Base-by-base conservation (phyloP, 2,888 invertebrate species). In the Leptinotarsa haldemani region DNA sequence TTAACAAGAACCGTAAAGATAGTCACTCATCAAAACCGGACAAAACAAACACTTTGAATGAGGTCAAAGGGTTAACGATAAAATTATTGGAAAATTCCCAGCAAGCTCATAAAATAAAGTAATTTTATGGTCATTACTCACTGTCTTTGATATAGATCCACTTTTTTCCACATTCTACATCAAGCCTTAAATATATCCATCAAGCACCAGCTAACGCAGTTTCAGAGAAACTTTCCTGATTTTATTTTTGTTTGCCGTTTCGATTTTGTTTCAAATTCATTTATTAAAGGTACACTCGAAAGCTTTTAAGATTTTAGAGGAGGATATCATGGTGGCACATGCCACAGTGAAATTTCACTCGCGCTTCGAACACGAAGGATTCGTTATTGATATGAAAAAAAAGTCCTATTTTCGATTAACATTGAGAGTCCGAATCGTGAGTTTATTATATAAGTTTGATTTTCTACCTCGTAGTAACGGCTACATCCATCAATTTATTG, bases 31-130 rank as follows among this genome's bases (percentile, higher is more conserved):
- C 16, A 52, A 52, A 52, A 52, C n/a, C 52, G n/a, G 9, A 15
- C n/a, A 73, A 70, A 70, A 74, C 72, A 77, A 74, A 72, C 74
- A 77, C 77, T 72, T 74, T 70, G 74, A 74, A 77, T 74, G 74
- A 74, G 73, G 74, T 77, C 74, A 63, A 58, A 71, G 70, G 75
- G 75, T 73, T 73, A 63, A 69, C 73, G 70, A 75, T 76, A 74
- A 76, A 74, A 72, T 76, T 76, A 77, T 77, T 75, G 77, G 72
- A 56, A 74, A 71, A 72, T 77, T 74, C 70, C 40, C 9, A 40
- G 72, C 70, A 47, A 58, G 67, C 50, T 53, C 73, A 65, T 73
- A 77, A 73, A 72, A 70, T 69, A 64, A 12, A 16, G 15, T 58
- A 50, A 69, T 70, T 70, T 47, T 70, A 64, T 75, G 70, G 61